Percentiles rank a stretch among this genome's conserved stretches.
Conservation (phyloP, 2,888 invertebrate genomes). For the Cantharis nigra region DNA sequence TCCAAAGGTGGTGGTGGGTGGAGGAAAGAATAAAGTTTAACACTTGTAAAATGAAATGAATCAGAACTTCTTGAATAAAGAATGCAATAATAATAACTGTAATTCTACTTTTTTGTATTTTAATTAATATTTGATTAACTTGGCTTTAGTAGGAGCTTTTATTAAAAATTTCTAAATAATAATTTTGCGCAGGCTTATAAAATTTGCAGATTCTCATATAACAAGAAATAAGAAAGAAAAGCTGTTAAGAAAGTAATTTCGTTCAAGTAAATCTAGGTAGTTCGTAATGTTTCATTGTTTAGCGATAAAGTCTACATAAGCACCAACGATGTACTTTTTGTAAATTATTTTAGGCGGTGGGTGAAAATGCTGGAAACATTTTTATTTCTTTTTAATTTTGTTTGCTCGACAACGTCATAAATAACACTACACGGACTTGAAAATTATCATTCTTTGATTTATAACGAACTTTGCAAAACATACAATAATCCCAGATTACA, state of each 20-base stretch:
- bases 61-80: neutral
- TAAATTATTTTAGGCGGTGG: constrained; percentile 10
- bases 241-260: neutral
- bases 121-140: neutral
- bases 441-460: constrained; percentile 30
- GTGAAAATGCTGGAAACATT: constrained; percentile 16
- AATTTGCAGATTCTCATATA: neutral
- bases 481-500: constrained; percentile 13
- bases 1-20: neutral
- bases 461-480: constrained; percentile 21
- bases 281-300: constrained; percentile 3
- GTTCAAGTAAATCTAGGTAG: neutral
- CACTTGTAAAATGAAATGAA: neutral
- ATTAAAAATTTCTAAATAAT: neutral
- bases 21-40: neutral
- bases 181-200: neutral
- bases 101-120: neutral
- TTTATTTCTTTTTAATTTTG: constrained; percentile 27
- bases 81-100: neutral
- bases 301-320: neutral
- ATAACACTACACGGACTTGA: constrained; percentile 22
- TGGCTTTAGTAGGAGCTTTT: neutral
- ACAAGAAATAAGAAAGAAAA: neutral
- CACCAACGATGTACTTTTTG: constrained; percentile 2
- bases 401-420: constrained; percentile 21